Evolutionary conservation across 2,888 invertebrate genomes (phyloP), one percentile per base, ranked within the genome.

Genomic region (Tenthredo notha): DNA sequence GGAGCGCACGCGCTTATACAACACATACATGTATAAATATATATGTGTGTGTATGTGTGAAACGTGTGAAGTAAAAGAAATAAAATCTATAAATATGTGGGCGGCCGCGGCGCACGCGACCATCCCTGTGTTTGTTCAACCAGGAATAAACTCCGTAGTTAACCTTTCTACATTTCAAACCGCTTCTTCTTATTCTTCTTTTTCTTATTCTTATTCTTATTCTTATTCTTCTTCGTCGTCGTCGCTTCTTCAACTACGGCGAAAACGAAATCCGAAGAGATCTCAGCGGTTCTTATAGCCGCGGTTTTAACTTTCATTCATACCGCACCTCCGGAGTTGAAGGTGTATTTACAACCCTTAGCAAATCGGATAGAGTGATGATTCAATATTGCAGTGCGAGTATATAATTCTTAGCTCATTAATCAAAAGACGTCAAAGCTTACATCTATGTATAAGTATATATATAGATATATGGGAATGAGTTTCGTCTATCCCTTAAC

Each of bases 81-180:
- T 92, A 93, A 93, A 93, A 92, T 93, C 93, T 93, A 93, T 93
- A 93, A 93, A 93, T 93, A 93, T 92, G 92, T 92, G 92, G 93
- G 92, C 91, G 92, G 92, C 92, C 92, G 92, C 91, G 92, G 92
- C 92, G 91, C 93, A 92, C 92, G 92, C 93, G 93, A 93, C 92
- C 92, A 92, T 93, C 92, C 92, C 93, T 91, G 90, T 93, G 93
- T 93, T 93, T 93, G 92, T 92, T 93, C 92, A 93, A 93, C 93
- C 93, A 92, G 92, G 92, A 93, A 93, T 93, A 93, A 93, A 92
- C 92, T 90, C 90, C 67, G 67, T 70, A 65, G 83, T 83, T 70
- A 83, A 83, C 83, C 83, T 83, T 83, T 83, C 83, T 70, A 65
- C 83, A 70, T 83, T 70, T 83, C 83, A 65, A 65, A 70, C 83